Percentiles rank a stretch among this genome's conserved stretches.
Conservation (phyloP, 2,888 invertebrate genomes). For the Leptogaster cylindrica region DNA sequence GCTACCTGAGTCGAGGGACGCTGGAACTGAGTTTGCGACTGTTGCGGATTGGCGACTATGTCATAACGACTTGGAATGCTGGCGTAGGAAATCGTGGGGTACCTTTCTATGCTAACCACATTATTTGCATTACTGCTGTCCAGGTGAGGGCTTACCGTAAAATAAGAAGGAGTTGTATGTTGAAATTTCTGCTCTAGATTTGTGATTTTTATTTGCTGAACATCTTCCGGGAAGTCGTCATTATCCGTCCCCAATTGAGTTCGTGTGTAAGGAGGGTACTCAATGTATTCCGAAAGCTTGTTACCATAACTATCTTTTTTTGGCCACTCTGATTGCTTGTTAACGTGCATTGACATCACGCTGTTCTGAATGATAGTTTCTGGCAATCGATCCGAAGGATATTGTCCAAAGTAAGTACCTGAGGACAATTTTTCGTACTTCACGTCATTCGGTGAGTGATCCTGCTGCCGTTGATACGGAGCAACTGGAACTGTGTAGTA, state of each 20-base stretch:
- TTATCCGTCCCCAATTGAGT: conserved; percentile 44
- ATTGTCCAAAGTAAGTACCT: conserved; percentile 41
- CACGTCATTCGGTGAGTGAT: conserved; percentile 48
- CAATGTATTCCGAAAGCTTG: conserved; percentile 45
- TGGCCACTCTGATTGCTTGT: neutral
- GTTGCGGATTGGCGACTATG: neutral
- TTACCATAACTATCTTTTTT: conserved; percentile 57
- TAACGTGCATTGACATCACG: conserved; percentile 57
- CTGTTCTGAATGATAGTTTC: conserved; percentile 60
- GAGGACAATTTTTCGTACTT: conserved; percentile 47
- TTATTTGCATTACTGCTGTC: conserved; percentile 56
- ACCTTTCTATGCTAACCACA: conserved; percentile 51
- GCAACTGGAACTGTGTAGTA: conserved; percentile 50
- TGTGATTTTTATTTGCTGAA: conserved; percentile 48
- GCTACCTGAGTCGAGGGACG: conserved; percentile 44
- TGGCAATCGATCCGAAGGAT: conserved; percentile 50
- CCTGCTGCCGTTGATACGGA: conserved; percentile 35
- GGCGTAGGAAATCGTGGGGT: conserved; percentile 50
- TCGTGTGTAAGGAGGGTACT: conserved; percentile 39
- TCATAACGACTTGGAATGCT: neutral
- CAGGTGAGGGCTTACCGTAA: conserved; percentile 58
- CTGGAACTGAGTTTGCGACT: conserved; percentile 41
- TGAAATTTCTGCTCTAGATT: conserved; percentile 49
- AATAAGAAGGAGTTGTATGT: conserved; percentile 54
- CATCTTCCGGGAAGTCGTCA: neutral